Conservation (phyloP, 2,113 vertebrate species). For the Pontoporia blainvillei region DNA sequence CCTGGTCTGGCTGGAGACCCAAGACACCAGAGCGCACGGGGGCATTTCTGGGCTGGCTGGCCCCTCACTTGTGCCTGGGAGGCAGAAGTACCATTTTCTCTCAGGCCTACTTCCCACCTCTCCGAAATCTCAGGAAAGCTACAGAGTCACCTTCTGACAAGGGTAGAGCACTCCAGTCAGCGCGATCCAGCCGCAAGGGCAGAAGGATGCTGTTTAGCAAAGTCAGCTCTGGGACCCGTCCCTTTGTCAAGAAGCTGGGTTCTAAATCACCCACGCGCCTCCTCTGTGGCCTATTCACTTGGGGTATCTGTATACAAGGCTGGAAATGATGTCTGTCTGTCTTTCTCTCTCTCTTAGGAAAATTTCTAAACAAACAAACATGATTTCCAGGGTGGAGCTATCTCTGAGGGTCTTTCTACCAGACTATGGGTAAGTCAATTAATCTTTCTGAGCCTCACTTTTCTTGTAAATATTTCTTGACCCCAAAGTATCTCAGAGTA, state of each 20-base stretch:
- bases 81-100: background rate
- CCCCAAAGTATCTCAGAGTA: background rate
- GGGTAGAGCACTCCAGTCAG: background rate
- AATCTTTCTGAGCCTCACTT: background rate
- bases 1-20: background rate
- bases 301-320: background rate
- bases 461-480: background rate
- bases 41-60: background rate
- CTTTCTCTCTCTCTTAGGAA: background rate
- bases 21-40: background rate
- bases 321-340: background rate
- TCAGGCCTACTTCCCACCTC: background rate
- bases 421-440: background rate
- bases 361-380: background rate
- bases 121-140: background rate
- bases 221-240: background rate
- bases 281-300: too few relatives aligned
- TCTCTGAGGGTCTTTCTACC: background rate
- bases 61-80: background rate
- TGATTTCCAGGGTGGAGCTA: background rate
- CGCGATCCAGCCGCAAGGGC: fast-evolving
- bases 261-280: background rate
- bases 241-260: too few relatives aligned
- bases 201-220: fast-evolving
- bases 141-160: background rate